Base-by-base conservation (phyloP, 92 coral and sea anemone species). In the Epizoanthus ramosus region DNA sequence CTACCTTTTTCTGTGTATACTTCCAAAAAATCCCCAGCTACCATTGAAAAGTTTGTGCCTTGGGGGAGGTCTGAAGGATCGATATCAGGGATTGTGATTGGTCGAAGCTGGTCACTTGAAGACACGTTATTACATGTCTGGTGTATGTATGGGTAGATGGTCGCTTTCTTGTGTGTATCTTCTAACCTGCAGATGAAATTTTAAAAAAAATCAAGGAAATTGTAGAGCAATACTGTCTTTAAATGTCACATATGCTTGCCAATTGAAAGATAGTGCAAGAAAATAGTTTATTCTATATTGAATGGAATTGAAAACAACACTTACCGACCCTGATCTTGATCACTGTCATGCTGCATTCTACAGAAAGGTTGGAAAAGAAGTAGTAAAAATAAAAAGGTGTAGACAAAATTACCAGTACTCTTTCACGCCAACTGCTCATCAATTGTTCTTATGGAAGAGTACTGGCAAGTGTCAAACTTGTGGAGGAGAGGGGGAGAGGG, bases 11-110 rank as follows among this genome's bases (percentile, higher is more conserved):
- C 95, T 10, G 88, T 75, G 74, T 96, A 96, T 71, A 96, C 94
- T 21, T 96, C 96, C 35, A 90, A 83, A 63, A 96, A 96, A 71
- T 94, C 92, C 25, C 99, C 99, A 52, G 99, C 99, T 47, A 93
- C 98, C 99, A 96, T 96, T 23, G 99, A 94, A 73, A 96, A 96
- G 85, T 96, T 88, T 22, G 91, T 61, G 17, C 77, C 83, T 37
- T 88, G 83, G 63, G 95, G 92, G 18, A 96, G 72, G 37, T 89
- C 89, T 6, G 91, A 72, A n/a, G 99, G 98, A 76, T 96, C 97
- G 3, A 93, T 84, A 83, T 96, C 98, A 14, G 99, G 99, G 71
- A 96, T 96, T 59, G 60, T 82, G 75, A 96, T 86, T 54, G 98
- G 91, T 39, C 96, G 73, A 21, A 96, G 67, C 79, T 96, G 99